phyloP scores from a whole-genome alignment of 2,113 vertebrate genomes.

The Echinops telfairi region DNA sequence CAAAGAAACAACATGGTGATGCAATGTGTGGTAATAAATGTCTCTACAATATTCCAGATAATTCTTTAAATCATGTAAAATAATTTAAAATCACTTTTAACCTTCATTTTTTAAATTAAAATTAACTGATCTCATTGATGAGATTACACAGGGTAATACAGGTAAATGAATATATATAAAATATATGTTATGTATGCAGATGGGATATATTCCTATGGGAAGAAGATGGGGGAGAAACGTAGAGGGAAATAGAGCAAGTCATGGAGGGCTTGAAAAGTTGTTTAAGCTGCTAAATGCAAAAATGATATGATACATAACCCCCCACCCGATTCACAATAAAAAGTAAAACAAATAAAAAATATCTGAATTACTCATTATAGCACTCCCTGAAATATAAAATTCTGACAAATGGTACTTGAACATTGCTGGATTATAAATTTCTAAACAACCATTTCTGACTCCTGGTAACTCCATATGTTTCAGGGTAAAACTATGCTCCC shows the following conservation, averaged over 20 bases:
- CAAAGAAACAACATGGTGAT: too few relatives aligned
- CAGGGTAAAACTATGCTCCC: neutral
- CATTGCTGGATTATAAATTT: neutral
- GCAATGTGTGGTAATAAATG: neutral
- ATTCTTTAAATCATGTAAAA: neutral
- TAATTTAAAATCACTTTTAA: neutral
- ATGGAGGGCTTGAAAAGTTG: too few relatives aligned
- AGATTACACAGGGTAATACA: neutral
- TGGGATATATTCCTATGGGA: neutral
- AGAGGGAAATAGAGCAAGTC: too few relatives aligned
- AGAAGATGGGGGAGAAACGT: too few relatives aligned
- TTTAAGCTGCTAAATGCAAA: too few relatives aligned
- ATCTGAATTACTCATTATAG: neutral
- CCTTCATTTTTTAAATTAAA: neutral
- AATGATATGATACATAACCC: too few relatives aligned
- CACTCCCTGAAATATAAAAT: neutral
- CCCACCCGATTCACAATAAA: too few relatives aligned
- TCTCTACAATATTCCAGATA: neutral
- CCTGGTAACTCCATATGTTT: neutral
- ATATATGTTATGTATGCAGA: neutral
- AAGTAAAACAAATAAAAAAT: neutral
- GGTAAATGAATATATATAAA: neutral
- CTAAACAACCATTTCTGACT: neutral
- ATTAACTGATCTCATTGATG: neutral
- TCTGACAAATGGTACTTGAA: conserved; percentile 13